phyloP scores from a whole-genome alignment of 2,888 invertebrate species.

The Diploptera punctata region DNA sequence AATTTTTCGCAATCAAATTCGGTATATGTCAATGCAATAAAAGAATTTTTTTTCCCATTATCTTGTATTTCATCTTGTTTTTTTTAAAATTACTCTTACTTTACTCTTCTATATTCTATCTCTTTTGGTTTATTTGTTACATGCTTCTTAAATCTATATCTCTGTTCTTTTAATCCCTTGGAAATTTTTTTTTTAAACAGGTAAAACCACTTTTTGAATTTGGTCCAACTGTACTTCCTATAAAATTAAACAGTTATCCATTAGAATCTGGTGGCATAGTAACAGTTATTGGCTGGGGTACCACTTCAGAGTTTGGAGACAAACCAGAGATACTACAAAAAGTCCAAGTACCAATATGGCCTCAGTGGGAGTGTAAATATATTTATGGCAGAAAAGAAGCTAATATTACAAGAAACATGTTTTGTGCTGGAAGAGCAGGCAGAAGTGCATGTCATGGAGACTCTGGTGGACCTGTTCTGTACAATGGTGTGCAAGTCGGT shows the following conservation, averaged over 20 bases:
- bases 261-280: background rate
- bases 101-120: too few relatives aligned
- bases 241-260: background rate
- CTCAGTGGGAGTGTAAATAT: background rate
- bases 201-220: background rate
- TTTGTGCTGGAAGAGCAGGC: slow-evolving; percentile 7
- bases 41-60: too few relatives aligned
- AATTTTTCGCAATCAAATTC: too few relatives aligned
- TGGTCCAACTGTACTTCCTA: background rate
- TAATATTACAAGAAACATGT: slow-evolving; percentile 3
- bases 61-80: too few relatives aligned
- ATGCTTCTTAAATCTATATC: too few relatives aligned
- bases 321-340: background rate
- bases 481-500: background rate
- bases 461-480: background rate
- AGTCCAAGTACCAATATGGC: background rate
- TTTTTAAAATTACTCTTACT: too few relatives aligned
- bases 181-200: background rate
- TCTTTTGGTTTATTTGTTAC: too few relatives aligned
- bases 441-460: slow-evolving; percentile 5
- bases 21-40: too few relatives aligned
- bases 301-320: background rate
- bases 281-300: slow-evolving; percentile 1
- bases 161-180: too few relatives aligned
- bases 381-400: background rate